These are phyloP conservation scores for Linurgus olivaceus DNA, from an alignment of 2,797 vertebrate species.

Conservation along the genomic window DNA sequence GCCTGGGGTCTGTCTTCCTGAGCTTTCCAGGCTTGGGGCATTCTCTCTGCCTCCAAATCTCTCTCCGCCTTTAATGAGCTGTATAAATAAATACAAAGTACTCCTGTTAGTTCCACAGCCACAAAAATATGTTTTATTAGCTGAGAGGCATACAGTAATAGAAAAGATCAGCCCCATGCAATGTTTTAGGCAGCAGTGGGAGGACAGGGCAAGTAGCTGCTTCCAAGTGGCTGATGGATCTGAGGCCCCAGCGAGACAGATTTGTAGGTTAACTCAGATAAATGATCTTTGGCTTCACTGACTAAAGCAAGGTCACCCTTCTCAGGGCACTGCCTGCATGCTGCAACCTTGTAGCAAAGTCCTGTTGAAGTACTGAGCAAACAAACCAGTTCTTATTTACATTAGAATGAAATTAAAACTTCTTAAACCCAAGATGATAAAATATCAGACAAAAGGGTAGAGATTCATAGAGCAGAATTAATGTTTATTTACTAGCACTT, in stretches of 20 bases:
- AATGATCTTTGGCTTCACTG: conserved; percentile 50
- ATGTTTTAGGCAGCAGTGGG: background rate
- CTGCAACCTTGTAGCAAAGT: conserved; percentile 9
- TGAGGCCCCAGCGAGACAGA: background rate
- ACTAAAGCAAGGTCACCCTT: conserved; percentile 30
- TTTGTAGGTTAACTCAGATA: conserved; percentile 55
- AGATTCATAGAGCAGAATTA: background rate
- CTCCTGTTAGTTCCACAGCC: background rate
- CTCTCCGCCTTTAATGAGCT: conserved; percentile 28
- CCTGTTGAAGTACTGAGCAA: conserved; percentile 15
- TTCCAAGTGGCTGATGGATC: background rate
- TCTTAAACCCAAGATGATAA: background rate
- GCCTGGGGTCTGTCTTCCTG: conserved; percentile 23
- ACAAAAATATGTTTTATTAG: conserved; percentile 29
- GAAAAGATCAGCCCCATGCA: background rate
- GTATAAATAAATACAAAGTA: conserved; percentile 60
- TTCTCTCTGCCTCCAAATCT: conserved; percentile 35
- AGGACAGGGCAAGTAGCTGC: conserved; percentile 3
- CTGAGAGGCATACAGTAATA: conserved; percentile 6
- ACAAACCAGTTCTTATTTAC: conserved; percentile 52
- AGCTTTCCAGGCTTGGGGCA: conserved; percentile 3
- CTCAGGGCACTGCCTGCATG: background rate
- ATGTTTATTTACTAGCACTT: background rate
- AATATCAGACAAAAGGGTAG: background rate
- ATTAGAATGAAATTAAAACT: conserved; percentile 27